Conservation (phyloP, 1,140 invertebrate species). For the Saccostrea cuccullata region DNA sequence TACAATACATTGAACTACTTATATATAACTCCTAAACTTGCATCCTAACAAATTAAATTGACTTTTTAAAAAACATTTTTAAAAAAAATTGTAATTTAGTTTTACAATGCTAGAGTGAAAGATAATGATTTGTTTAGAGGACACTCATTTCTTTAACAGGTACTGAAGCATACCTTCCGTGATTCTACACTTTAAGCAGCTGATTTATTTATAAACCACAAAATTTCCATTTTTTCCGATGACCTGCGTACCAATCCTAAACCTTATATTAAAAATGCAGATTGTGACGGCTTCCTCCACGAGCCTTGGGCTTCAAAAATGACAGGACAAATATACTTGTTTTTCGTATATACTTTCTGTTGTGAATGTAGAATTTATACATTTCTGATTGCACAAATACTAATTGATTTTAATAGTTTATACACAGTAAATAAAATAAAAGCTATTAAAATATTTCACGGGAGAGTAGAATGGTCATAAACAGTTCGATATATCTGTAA, state of each 20-base stretch:
- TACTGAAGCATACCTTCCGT: background rate
- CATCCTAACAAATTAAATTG: too few species aligned
- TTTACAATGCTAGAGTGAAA: too few species aligned
- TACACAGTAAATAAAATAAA: background rate
- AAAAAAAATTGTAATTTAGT: background rate
- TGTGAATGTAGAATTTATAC: background rate
- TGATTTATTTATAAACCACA: slow-evolving; percentile 13
- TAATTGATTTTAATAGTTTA: too few species aligned
- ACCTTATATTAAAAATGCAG: too few species aligned
- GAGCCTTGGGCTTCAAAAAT: background rate
- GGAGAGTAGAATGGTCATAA: slow-evolving; percentile 28
- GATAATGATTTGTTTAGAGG: too few species aligned
- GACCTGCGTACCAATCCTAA: too few species aligned
- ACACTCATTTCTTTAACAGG: too few species aligned
- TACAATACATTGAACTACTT: too few species aligned
- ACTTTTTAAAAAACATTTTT: background rate
- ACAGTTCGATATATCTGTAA: background rate
- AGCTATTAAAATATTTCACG: slow-evolving; percentile 1
- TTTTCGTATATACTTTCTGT: background rate
- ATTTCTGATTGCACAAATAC: too few species aligned
- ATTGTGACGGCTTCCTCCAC: too few species aligned
- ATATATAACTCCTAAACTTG: too few species aligned
- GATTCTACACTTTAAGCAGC: background rate
- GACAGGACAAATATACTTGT: background rate
- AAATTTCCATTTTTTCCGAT: background rate